Base-by-base conservation (phyloP, 2,113 vertebrate species). In the Muscicapa adusta region DNA sequence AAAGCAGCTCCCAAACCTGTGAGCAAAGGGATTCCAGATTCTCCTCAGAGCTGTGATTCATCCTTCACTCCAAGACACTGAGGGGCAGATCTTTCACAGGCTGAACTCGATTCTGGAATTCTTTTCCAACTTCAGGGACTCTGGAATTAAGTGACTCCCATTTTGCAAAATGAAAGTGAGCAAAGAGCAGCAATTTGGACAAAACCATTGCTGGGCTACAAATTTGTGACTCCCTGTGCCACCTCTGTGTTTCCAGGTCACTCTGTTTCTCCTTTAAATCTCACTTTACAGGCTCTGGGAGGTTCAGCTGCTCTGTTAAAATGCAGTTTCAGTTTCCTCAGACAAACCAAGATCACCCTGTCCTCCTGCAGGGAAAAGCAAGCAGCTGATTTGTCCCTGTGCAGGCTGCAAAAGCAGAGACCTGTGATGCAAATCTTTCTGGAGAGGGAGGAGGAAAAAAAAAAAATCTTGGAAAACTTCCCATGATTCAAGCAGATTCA, bases 381-480 rank as follows among this genome's bases (percentile, higher is more conserved):
- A 78, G 8, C 76, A 70, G 86, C 91, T 74, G 73, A 60, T 67
- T 38, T 1, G 76, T 43, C 36, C 60, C 85, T 18, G 85, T 12
- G 33, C 51, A 34, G 6, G 62, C 71, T 36, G 70, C 26, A 61
- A 53, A 65, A 95, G 94, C 62, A 57, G 57, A 89, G 79, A 33
- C 17, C 91, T 61, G 34, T 76, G 78, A 91, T 95, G 80, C 48
- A 94, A 91, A 93, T 5, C 73, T 63, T 89, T 26, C 88, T 85
- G 92, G 76, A 54, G 60, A 33, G 5, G 1, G 3, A 14, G 10
- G 6, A 7, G 6, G 2, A 2, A 5, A 15, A 6, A 15, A 29
- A 45, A 29, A 20, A 65, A 86, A 71, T 12, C 82, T 71, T 94
- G 96, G 93, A 96, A 94, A 81, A 80, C 65, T 78, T 91, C 95